Evolutionary conservation across 1,140 invertebrate genomes (phyloP), one percentile per base, ranked within the genome.

Genomic region (Aphelenchoides besseyi): DNA sequence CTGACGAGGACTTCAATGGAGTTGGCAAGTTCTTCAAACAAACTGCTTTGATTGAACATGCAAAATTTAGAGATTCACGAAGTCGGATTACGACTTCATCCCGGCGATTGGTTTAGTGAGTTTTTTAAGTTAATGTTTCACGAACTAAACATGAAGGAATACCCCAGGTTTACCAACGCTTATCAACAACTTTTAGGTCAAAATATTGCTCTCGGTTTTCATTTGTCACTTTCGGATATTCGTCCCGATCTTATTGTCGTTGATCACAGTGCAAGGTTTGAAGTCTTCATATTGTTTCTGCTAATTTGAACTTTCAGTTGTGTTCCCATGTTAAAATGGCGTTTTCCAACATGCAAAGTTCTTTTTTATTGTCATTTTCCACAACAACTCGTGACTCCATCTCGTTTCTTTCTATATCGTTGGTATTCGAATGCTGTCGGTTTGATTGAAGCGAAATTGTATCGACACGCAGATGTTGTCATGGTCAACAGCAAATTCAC

Each of bases 291-390:
- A 35, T 1, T 5, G 64, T 28, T 26, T 16, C 29, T 5, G 2
- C 5, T 3, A 3, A 52, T 54, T 41, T 30, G n/a, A 28, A 23
- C 55, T 77, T 79, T 70, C 68, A 81, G 81, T 33, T 83, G 82
- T 63, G 77, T 83, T 26, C 82, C 82, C 2, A 75, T 84, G 76
- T 53, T 83, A 3, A 83, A 83, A 72, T 83, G 81, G 79, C 76
- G 80, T 28, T 83, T 83, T 59, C 82, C 82, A 32, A 30, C 70
- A 28, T 77, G 63, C 33, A 77, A 73, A 61, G 73, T 83, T 35
- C 74, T 83, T 3, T 83, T 83, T 71, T 83, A 83, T 53, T 83
- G 82, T 52, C 82, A 83, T 62, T 83, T 83, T 67, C 82, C 82
- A 32, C 82, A 83, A 64, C 82, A 83, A 69, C 53, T 83, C 29